Evolutionary conservation across 1,140 invertebrate genomes (phyloP).

Genomic region (Drosophila seguyi): DNA sequence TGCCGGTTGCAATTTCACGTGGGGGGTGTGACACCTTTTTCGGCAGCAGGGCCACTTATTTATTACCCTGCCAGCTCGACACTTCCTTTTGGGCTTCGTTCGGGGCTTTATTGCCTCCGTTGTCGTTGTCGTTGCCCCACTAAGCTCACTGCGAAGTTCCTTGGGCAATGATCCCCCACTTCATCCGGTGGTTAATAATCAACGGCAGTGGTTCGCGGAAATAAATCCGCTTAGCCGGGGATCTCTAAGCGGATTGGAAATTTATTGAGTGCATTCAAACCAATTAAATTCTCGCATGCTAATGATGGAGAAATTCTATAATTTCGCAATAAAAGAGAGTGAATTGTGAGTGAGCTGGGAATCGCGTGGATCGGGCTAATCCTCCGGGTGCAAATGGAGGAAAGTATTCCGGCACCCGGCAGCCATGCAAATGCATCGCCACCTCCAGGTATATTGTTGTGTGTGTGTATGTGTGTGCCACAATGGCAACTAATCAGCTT

Average conservation of each 20-base stretch:
- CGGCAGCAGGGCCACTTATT: conserved; percentile 65
- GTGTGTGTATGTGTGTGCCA: conserved; percentile 17
- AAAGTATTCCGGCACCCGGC: conserved; percentile 27
- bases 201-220: not conserved
- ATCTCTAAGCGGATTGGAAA: conserved; percentile 18
- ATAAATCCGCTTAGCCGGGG: conserved; percentile 11
- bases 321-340: conserved; percentile 6
- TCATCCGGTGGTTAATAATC: conserved; percentile 22
- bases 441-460: not conserved
- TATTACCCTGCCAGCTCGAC: conserved; percentile 47
- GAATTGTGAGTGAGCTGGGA: conserved; percentile 31
- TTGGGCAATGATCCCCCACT: conserved; percentile 28
- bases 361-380: conserved; percentile 25
- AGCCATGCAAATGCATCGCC: conserved; percentile 22
- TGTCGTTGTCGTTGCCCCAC: conserved; percentile 2
- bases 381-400: conserved; percentile 7
- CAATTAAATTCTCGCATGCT: conserved; percentile 30
- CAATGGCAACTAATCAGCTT: conserved; percentile 77
- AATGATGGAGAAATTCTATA: conserved; percentile 29
- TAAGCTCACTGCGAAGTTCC: conserved; percentile 18
- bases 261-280: conserved; percentile 33
- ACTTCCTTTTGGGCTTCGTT: conserved; percentile 32
- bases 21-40: conserved; percentile 48
- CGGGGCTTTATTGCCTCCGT: conserved; percentile 4
- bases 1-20: conserved; percentile 21